Percentiles rank a stretch among this genome's conserved stretches.
phyloP scores from a whole-genome alignment of 2,888 invertebrate genomes.

The Epinotia nisella region DNA sequence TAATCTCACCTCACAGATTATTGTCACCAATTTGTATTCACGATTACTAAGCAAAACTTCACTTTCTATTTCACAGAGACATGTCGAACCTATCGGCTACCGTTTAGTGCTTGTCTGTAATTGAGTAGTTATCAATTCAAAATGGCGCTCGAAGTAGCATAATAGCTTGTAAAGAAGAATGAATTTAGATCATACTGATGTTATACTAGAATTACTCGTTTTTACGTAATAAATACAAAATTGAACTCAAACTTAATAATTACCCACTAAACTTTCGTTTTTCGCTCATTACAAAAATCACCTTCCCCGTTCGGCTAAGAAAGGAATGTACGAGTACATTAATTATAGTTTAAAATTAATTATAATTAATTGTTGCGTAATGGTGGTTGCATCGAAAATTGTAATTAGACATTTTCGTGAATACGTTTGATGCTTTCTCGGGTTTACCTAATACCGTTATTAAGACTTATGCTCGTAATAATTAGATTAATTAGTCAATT shows the following conservation, averaged over 20 bases:
- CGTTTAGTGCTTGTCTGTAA: not conserved
- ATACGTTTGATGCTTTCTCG: constrained; percentile 37
- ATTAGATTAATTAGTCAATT: constrained; percentile 26
- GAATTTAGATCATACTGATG: not conserved
- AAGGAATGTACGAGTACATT: constrained; percentile 32
- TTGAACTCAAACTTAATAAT: constrained; percentile 29
- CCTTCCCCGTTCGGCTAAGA: constrained; percentile 25
- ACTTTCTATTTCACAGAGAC: constrained; percentile 3
- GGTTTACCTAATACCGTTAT: constrained; percentile 34
- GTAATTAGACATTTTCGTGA: constrained; percentile 40
- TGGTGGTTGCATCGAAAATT: constrained; percentile 35
- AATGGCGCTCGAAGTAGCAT: not conserved
- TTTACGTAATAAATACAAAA: constrained; percentile 30
- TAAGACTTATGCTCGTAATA: constrained; percentile 19
- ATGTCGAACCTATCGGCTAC: not conserved
- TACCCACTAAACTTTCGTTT: constrained; percentile 45
- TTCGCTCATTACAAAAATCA: constrained; percentile 43
- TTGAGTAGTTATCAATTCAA: constrained; percentile 2
- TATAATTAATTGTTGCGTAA: constrained; percentile 43
- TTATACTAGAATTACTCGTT: not conserved
- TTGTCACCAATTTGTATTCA: constrained; percentile 3
- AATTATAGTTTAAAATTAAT: constrained; percentile 45
- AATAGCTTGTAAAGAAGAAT: not conserved
- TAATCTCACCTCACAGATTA: too few species aligned
- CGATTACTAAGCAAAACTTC: constrained; percentile 10